These are phyloP conservation scores for Patella caerulea DNA, from an alignment of 2,888 invertebrate species.

Conservation along the genomic window DNA sequence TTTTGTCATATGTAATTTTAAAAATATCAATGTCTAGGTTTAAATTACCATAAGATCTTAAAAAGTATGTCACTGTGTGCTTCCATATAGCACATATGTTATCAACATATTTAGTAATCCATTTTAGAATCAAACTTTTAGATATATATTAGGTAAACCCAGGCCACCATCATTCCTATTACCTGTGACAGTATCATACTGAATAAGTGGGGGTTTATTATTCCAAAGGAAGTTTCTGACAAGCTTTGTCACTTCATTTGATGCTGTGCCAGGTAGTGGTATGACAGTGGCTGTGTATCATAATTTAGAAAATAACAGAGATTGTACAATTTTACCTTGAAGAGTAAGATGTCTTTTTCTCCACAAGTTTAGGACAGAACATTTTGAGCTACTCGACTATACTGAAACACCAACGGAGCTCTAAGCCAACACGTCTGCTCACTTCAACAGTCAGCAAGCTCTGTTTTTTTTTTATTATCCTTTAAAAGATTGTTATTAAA, in stretches of 20 bases:
- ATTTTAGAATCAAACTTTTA: slow-evolving; percentile 1
- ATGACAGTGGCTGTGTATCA: not conserved
- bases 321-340: not conserved
- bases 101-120: not conserved
- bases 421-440: no score
- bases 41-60: not conserved
- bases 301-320: not conserved
- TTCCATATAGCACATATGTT: not conserved
- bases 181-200: not conserved
- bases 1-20: not conserved
- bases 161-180: not conserved
- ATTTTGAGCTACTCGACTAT: no score
- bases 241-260: not conserved
- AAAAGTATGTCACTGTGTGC: not conserved
- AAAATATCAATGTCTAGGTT: not conserved
- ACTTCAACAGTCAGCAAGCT: no score
- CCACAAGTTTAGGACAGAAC: not conserved
- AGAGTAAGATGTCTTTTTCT: not conserved
- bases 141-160: not conserved
- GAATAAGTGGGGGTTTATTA: not conserved
- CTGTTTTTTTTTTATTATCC: slow-evolving; percentile 5
- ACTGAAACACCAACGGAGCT: no score
- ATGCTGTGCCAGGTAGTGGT: not conserved
- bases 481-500: slow-evolving; percentile 21
- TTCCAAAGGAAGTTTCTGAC: not conserved